These are phyloP conservation scores for Psophia crepitans DNA, from an alignment of 2,113 vertebrate species.

Conservation along the genomic window DNA sequence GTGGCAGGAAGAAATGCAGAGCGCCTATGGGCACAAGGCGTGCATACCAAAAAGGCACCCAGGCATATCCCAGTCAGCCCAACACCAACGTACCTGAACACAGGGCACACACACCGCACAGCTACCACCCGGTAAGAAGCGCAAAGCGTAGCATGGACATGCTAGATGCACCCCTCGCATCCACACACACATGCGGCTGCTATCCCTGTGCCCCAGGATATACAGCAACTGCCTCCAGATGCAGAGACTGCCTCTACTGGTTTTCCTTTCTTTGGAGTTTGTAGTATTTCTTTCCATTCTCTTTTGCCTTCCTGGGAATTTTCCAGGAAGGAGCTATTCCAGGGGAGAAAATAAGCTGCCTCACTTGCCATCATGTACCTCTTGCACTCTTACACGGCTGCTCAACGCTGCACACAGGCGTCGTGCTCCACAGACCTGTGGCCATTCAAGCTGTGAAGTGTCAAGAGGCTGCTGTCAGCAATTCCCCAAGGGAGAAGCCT, in stretches of 20 bases:
- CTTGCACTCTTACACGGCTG: neutral
- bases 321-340: neutral
- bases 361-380: neutral
- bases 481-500: neutral
- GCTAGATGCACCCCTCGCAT: neutral
- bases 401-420: neutral
- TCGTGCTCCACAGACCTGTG: neutral
- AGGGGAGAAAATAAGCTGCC: neutral
- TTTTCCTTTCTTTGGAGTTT: neutral
- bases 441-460: neutral
- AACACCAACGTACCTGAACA: accelerated
- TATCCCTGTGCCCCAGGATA: neutral
- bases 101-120: neutral
- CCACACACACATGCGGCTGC: accelerated
- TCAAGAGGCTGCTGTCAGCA: neutral
- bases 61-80: neutral
- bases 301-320: neutral
- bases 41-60: neutral
- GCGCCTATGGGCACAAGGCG: accelerated
- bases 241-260: neutral
- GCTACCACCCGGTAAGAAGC: neutral
- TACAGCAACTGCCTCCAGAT: neutral
- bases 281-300: neutral
- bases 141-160: accelerated
- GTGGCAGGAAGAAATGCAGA: neutral